A percentile compares a stretch with the other conserved stretches of the same genome.
Conservation (phyloP, 2,888 invertebrate species). For the Amphimallon solstitiale region DNA sequence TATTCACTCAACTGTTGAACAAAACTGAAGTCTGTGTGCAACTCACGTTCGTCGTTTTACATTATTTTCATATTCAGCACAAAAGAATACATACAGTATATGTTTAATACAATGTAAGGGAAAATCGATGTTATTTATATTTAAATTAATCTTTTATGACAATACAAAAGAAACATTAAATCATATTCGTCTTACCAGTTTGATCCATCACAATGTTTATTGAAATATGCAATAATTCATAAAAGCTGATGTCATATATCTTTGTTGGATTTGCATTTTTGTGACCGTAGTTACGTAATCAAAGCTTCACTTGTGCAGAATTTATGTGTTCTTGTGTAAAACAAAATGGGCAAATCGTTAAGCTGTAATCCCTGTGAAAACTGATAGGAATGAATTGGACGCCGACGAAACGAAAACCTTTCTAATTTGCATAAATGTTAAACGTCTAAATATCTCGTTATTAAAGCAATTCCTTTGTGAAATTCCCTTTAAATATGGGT, state of each 20-base stretch:
- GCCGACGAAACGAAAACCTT: slow-evolving; percentile 29
- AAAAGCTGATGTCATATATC: neutral
- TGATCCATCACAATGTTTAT: no score
- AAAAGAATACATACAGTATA: no score
- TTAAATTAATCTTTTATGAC: no score
- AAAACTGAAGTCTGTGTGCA: no score
- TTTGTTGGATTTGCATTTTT: neutral
- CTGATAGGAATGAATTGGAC: slow-evolving; percentile 26
- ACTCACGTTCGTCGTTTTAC: no score
- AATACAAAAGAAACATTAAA: no score
- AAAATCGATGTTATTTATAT: no score
- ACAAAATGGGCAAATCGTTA: slow-evolving; percentile 24
- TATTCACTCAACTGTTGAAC: no score
- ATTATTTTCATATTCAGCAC: no score
- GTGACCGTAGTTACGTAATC: slow-evolving; percentile 10
- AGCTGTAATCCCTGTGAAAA: slow-evolving; percentile 20
- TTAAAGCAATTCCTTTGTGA: slow-evolving; percentile 27
- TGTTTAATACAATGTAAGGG: no score
- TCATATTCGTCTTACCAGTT: no score
- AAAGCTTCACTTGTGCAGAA: slow-evolving; percentile 7
- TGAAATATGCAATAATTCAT: neutral
- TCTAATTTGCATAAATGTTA: slow-evolving; percentile 31
- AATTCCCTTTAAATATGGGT: slow-evolving; percentile 26
- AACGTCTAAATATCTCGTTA: slow-evolving; percentile 31
- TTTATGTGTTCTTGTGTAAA: slow-evolving; percentile 27